Base-by-base conservation (phyloP, 1,140 invertebrate genomes). In the Sminthurides bifidus region DNA sequence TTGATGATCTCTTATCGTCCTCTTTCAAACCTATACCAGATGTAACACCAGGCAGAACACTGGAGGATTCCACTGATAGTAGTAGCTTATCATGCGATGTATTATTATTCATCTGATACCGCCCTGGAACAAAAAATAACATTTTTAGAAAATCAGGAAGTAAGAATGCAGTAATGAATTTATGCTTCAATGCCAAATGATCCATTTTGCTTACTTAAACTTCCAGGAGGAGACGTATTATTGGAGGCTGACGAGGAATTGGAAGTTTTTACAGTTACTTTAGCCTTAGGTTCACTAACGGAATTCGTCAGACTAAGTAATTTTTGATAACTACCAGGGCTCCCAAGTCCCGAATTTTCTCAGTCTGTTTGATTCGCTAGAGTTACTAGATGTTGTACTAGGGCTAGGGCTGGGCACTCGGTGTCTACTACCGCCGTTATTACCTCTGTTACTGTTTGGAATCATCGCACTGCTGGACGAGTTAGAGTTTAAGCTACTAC, bases 331-430 rank as follows among this genome's bases (percentile, higher is more conserved):
- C 46, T 49, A 3, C 29, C 27, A 5, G 46, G 46, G 6, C 27
- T 31, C 2, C 27, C 46, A 3, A n/a, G 26, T 35, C 14, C 46
- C 46, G 24, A 49, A 49, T 21, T 49, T 49, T n/a, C 29, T 4
- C 6, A 17, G 15, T 19, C 46, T 6, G 17, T 86, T 89, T 21
- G 85, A 86, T 50, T 87, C 87, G 66, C 87, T 90, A 26, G 88
- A 84, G 66, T 87, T 87, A 63, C 87, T 90, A 1, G 88, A 85
- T 1, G 91, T 92, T 10, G 85, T 91, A 26, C 87, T 77, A 41
- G 87, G 85, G 89, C n/a, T 83, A 89, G 15, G 82, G 87, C 71
- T 85, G 85, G 43, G 82, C 76, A 64, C 82, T 84, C 54, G 80
- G 74, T 54, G 79, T 73, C 67, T 77, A 43, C 41, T 43, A 43